phyloP scores from a whole-genome alignment of 2,797 vertebrate genomes.

The Sebastes vulpes region DNA sequence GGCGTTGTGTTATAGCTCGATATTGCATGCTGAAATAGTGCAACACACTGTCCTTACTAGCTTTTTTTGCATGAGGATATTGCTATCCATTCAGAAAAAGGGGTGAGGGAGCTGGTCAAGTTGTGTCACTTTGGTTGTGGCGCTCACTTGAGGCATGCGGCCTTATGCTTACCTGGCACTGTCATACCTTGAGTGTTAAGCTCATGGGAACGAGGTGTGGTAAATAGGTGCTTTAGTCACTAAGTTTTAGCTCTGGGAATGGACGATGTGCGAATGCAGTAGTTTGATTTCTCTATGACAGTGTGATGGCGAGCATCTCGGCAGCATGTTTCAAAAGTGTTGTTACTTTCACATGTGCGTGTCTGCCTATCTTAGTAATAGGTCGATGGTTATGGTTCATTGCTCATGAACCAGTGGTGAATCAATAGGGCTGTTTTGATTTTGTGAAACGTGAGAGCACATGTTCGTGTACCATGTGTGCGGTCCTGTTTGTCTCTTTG shows the following conservation, averaged over 20 bases:
- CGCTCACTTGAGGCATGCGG: constrained; percentile 44
- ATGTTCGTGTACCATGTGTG: constrained; percentile 79
- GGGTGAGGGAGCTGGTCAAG: constrained; percentile 48
- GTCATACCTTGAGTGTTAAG: constrained; percentile 33
- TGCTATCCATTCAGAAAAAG: constrained; percentile 67
- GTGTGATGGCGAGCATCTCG: constrained; percentile 57
- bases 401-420: constrained; percentile 51
- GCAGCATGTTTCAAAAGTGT: constrained; percentile 69
- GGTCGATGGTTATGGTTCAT: constrained; percentile 66
- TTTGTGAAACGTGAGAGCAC: constrained; percentile 73
- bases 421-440: constrained; percentile 76
- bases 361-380: constrained; percentile 75
- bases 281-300: constrained; percentile 45
- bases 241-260: constrained; percentile 25
- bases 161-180: constrained; percentile 65
- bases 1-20: constrained; percentile 86
- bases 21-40: constrained; percentile 89
- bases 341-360: constrained; percentile 61
- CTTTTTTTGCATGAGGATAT: constrained; percentile 88
- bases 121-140: constrained; percentile 46
- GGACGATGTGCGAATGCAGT: constrained; percentile 16
- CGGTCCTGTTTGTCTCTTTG: constrained; percentile 80
- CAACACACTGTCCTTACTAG: constrained; percentile 84
- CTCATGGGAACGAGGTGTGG: constrained; percentile 14
- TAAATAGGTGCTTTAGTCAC: constrained; percentile 23